Percentiles rank a stretch among this genome's conserved stretches.
Evolutionary conservation across 2,797 vertebrate genomes (phyloP).

Genomic region (Sebastes baramenuke): DNA sequence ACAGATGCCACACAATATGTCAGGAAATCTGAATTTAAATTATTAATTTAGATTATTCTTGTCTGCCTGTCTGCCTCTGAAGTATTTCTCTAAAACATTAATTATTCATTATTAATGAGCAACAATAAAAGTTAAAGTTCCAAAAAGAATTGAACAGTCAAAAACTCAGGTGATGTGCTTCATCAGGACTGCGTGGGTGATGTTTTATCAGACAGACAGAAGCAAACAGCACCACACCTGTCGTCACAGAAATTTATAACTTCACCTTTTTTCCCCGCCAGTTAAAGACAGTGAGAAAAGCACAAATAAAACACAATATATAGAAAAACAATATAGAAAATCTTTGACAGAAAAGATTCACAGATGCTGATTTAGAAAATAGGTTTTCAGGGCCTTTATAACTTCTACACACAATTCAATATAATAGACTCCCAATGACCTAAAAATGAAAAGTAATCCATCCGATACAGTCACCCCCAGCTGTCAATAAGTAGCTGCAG

Average conservation of each 20-base stretch:
- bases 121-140: neutral
- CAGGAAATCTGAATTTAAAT: neutral
- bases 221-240: neutral
- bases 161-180: neutral
- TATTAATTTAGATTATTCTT: neutral
- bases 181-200: neutral
- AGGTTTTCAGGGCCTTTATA: constrained; percentile 2
- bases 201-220: neutral
- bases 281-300: neutral
- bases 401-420: neutral
- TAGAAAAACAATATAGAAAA: neutral
- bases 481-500: constrained; percentile 13
- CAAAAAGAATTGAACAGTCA: neutral
- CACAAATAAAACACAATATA: neutral
- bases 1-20: neutral
- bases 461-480: neutral
- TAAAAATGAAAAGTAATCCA: constrained; percentile 4
- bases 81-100: neutral
- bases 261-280: neutral
- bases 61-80: neutral
- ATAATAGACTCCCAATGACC: neutral
- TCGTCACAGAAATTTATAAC: neutral
- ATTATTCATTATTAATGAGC: neutral
- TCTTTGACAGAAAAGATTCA: neutral
- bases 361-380: neutral